Percentiles rank a stretch among this genome's conserved stretches.
phyloP scores from a whole-genome alignment of 2,888 invertebrate genomes.

The Fissipunctia ypsillon region DNA sequence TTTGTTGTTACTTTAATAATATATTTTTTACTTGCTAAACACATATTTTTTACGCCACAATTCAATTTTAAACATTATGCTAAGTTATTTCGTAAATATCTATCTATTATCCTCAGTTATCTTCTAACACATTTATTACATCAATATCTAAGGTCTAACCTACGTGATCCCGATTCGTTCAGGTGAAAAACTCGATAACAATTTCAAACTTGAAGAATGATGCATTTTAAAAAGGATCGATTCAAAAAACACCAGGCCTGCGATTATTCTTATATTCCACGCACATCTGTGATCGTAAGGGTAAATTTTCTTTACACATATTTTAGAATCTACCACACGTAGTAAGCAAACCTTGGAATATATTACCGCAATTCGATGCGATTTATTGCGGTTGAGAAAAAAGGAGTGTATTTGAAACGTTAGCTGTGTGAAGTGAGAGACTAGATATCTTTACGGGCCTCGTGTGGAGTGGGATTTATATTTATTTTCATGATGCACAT shows the following conservation, averaged over 20 bases:
- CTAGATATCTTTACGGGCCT: conserved; percentile 68
- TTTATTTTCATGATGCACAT: conserved; percentile 66
- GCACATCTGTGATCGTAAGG: conserved; percentile 61
- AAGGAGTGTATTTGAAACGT: conserved; percentile 73
- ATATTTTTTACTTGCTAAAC: not conserved
- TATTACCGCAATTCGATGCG: conserved; percentile 73
- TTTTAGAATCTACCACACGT: conserved; percentile 77
- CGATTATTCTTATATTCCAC: conserved; percentile 51
- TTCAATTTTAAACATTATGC: conserved; percentile 20
- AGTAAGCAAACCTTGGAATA: conserved; percentile 75
- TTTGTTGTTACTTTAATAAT: not conserved
- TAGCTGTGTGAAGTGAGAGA: conserved; percentile 62
- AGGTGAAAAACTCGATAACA: conserved; percentile 46
- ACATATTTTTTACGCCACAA: not conserved
- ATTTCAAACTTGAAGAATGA: conserved; percentile 41
- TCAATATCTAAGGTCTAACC: conserved; percentile 23
- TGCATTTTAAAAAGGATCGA: conserved; percentile 34
- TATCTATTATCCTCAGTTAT: conserved; percentile 30
- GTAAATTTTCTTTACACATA: conserved; percentile 73
- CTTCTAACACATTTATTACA: conserved; percentile 30
- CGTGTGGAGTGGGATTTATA: conserved; percentile 65
- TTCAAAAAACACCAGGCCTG: conserved; percentile 29
- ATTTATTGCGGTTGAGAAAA: conserved; percentile 74
- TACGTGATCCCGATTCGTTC: conserved; percentile 30
- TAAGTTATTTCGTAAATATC: conserved; percentile 2